A percentile compares a stretch with the other conserved stretches of the same genome.
Evolutionary conservation across 2,888 invertebrate genomes (phyloP).

Genomic region (Melikaiella ostensackeni): DNA sequence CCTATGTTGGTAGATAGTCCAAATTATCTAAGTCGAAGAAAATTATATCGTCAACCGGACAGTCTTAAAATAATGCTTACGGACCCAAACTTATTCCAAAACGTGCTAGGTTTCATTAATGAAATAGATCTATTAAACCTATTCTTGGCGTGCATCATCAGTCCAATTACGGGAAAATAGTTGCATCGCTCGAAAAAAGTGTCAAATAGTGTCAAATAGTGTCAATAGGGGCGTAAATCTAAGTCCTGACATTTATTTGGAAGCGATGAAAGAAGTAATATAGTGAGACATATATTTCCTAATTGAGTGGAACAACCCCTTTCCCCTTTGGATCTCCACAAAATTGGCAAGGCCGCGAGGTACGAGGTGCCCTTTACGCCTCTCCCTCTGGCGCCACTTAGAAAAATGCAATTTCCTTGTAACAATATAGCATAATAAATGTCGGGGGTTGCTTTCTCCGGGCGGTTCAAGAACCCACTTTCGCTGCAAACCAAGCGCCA

Average conservation of each 20-base stretch:
- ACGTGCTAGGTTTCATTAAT: too few relatives aligned
- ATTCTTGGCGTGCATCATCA: too few relatives aligned
- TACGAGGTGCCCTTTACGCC: slow-evolving; percentile 45
- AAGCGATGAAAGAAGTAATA: not conserved
- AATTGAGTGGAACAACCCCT: slow-evolving; percentile 36
- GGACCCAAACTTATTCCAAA: too few relatives aligned
- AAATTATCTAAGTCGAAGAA: too few relatives aligned
- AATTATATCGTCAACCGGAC: too few relatives aligned
- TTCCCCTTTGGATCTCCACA: slow-evolving; percentile 6
- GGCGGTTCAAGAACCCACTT: slow-evolving; percentile 65
- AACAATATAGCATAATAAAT: slow-evolving; percentile 76
- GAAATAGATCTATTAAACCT: too few relatives aligned
- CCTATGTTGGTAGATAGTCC: too few relatives aligned
- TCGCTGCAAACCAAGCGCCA: slow-evolving; percentile 63
- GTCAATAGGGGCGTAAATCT: too few relatives aligned
- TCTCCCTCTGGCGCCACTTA: slow-evolving; percentile 59
- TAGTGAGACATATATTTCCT: slow-evolving; percentile 15
- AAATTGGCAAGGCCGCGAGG: slow-evolving; percentile 58
- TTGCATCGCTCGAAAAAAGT: too few relatives aligned
- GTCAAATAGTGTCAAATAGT: too few relatives aligned
- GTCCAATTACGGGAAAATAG: too few relatives aligned
- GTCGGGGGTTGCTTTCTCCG: slow-evolving; percentile 63
- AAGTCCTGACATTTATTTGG: slow-evolving; percentile 4
- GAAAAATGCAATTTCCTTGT: slow-evolving; percentile 76
- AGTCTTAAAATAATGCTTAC: too few relatives aligned